Conservation (phyloP, 2,888 invertebrate genomes). For the Cantharis flavilabris region DNA sequence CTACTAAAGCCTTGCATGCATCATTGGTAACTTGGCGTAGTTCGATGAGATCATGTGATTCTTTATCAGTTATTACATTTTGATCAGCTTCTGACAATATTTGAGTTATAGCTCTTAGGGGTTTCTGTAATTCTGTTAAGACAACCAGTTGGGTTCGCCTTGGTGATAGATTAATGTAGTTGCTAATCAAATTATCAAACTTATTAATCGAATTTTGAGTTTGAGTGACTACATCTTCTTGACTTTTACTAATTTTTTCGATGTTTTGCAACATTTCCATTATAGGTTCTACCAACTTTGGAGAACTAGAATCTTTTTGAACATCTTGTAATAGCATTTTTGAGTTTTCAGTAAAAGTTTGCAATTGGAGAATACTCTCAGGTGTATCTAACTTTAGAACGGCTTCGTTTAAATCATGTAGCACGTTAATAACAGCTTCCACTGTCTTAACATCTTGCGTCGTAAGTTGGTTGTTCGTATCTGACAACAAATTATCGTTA, state of each 20-base stretch:
- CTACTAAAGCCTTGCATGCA: constrained; percentile 29
- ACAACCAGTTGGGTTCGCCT: constrained; percentile 35
- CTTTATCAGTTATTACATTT: constrained; percentile 32
- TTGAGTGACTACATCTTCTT: neutral
- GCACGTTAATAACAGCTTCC: constrained; percentile 42
- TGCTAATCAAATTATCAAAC: constrained; percentile 34
- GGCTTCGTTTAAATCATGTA: constrained; percentile 44
- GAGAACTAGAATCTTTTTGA: neutral
- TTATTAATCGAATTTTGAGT: constrained; percentile 31
- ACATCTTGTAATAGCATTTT: constrained; percentile 34
- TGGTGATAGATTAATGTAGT: constrained; percentile 1
- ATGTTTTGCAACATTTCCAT: constrained; percentile 44
- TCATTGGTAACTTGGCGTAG: constrained; percentile 41
- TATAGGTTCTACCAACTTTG: constrained; percentile 47
- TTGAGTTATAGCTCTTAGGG: constrained; percentile 42
- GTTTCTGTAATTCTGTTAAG: constrained; percentile 44
- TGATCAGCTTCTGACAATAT: constrained; percentile 29
- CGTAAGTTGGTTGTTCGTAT: constrained; percentile 39
- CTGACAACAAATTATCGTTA: constrained; percentile 46
- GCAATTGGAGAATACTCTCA: neutral
- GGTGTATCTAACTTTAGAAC: constrained; percentile 30
- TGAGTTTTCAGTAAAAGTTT: constrained; percentile 26
- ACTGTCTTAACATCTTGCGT: constrained; percentile 47
- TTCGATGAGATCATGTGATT: constrained; percentile 38
- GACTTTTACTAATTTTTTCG: neutral